Conservation (phyloP, 2,888 invertebrate genomes). For the Caenorhabditis wallacei region DNA sequence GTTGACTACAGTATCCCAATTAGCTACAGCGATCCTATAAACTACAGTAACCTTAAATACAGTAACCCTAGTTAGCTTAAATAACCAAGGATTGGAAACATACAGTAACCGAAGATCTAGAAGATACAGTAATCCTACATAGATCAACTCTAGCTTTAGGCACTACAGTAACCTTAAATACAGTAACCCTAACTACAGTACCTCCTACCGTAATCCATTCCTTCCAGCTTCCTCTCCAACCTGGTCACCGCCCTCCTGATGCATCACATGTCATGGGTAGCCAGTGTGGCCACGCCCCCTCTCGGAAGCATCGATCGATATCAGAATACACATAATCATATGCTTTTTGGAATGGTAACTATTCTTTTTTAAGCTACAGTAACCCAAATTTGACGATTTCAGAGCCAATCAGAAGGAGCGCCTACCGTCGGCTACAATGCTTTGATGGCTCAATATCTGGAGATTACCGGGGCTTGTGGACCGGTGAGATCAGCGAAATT, state of each 20-base stretch:
- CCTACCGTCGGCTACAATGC: slow-evolving; percentile 89
- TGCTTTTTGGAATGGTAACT: slow-evolving; percentile 66
- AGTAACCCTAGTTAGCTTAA: not conserved
- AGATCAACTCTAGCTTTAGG: not conserved
- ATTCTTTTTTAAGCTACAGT: not conserved
- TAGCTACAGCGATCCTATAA: not conserved
- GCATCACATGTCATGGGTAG: slow-evolving; percentile 82
- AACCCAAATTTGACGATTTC: not conserved
- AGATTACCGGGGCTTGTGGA: slow-evolving; percentile 88
- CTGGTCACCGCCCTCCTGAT: slow-evolving; percentile 79
- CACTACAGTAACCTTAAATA: not conserved
- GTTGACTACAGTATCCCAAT: too few relatives aligned
- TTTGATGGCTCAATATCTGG: slow-evolving; percentile 91
- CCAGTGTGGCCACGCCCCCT: slow-evolving; percentile 78
- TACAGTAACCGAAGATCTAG: not conserved
- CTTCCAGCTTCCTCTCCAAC: slow-evolving; percentile 79
- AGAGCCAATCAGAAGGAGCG: slow-evolving; percentile 36
- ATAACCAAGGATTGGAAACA: too few relatives aligned
- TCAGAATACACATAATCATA: not conserved
- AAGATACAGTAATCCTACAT: not conserved
- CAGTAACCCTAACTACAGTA: not conserved
- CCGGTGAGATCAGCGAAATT: slow-evolving; percentile 89
- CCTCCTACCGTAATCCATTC: not conserved
- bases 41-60: not conserved
- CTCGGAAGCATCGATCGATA: not conserved